A percentile compares a stretch with the other conserved stretches of the same genome.
phyloP scores from a whole-genome alignment of 2,888 invertebrate species.

The Empis stercorea region DNA sequence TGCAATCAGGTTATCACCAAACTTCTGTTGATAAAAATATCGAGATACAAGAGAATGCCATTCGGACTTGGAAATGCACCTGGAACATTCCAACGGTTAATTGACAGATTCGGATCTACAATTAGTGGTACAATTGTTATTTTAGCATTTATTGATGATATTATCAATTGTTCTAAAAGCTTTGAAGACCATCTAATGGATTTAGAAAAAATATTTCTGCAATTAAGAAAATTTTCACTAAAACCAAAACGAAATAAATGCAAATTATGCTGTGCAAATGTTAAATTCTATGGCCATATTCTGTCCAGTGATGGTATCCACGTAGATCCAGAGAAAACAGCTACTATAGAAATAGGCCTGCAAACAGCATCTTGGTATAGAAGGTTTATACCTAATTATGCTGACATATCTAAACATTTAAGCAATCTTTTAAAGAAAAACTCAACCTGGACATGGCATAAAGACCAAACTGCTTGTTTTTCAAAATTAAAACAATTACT shows the following conservation, averaged over 20 bases:
- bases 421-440: conserved; percentile 20
- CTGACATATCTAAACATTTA: conserved; percentile 18
- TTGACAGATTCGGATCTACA: conserved; percentile 15
- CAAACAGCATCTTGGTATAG: conserved; percentile 23
- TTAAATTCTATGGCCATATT: conserved; percentile 13
- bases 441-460: conserved; percentile 17
- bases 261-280: conserved; percentile 7
- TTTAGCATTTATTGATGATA: conserved; percentile 20
- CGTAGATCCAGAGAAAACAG: conserved; percentile 6
- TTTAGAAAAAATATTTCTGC: conserved; percentile 10
- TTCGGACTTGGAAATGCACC: conserved; percentile 13
- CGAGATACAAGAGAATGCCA: conserved; percentile 11
- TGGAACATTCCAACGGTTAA: conserved; percentile 15
- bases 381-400: conserved; percentile 10
- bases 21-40: conserved; percentile 7
- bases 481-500: conserved; percentile 11
- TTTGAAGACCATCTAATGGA: conserved; percentile 14
- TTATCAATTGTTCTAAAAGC: conserved; percentile 16
- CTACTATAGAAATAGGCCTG: conserved; percentile 10
- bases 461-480: conserved; percentile 14
- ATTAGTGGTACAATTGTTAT: conserved; percentile 14
- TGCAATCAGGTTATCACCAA: conserved; percentile 12
- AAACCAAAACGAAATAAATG: conserved; percentile 18
- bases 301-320: conserved; percentile 12
- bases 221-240: conserved; percentile 11